Base-by-base conservation (phyloP, 2,888 invertebrate species). In the Clitarchus hookeri region DNA sequence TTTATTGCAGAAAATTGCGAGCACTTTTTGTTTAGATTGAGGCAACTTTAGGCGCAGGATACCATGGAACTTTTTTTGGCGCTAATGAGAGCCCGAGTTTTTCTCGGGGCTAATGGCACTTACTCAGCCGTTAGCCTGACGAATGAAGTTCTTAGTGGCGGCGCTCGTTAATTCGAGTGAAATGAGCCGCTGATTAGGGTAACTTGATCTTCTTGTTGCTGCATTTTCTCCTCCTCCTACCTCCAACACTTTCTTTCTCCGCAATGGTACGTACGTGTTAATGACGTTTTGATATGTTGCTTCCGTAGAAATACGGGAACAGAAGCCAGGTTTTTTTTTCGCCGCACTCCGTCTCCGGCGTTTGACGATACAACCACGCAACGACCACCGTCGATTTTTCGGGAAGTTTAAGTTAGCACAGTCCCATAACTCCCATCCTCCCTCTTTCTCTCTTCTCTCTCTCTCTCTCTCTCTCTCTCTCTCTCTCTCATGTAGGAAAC, bases 181-280 rank as follows among this genome's bases (percentile, higher is more conserved):
- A 65, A 65, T 65, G 65, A 65, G 65, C 65, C 65, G 65, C 65
- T 65, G 65, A 65, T 65, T 65, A 65, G 65, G 23, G 65, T 65
- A 65, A 65, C 65, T 65, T 23, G 65, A 65, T 65, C 6, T 2
- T 23, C 65, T 65, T n/a, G 65, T 65, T n/a, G 65, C 65, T 23
- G 48, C 16, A 2, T 48, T 16, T 8, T 8, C 48, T 48, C 16
- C 16, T 16, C n/a, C 65, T 6, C 65, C 13, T 65, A 8, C 16
- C 65, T 65, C 4, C 16, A 65, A 65, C 23, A 65, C 65, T 65
- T 65, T 65, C 65, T 65, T n/a, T n/a, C 65, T n/a, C 65, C n/a
- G 19, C 0, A 19, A 65, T 11, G 19, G 65, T 6, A 65, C 65
- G 65, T 6, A 65, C 65, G 6, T 65, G 23, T 65, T 65, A 65